phyloP scores from a whole-genome alignment of 2,888 invertebrate genomes.

The Autographa pulchrina region DNA sequence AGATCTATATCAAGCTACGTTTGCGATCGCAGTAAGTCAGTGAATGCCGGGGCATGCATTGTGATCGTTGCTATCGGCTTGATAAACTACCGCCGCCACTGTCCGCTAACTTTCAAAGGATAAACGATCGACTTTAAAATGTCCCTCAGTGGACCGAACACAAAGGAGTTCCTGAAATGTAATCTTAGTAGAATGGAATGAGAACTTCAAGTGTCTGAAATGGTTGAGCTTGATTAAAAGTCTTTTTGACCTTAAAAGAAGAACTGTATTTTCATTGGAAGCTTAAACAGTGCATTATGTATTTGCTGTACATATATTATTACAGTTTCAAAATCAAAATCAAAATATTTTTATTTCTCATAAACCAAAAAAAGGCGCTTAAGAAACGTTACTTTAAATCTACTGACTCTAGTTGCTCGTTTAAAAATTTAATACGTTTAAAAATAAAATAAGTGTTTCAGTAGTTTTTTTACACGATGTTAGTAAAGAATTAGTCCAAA shows the following conservation, averaged over 20 bases:
- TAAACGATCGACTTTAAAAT: constrained; percentile 80
- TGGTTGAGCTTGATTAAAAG: neutral
- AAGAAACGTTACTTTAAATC: no score
- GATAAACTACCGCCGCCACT: constrained; percentile 77
- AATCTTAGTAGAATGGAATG: constrained; percentile 44
- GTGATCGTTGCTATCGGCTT: constrained; percentile 72
- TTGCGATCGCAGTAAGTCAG: constrained; percentile 49
- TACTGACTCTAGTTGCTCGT: no score
- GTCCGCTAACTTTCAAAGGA: constrained; percentile 80
- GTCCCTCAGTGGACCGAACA: constrained; percentile 69
- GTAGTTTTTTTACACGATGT: neutral
- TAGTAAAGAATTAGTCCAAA: neutral
- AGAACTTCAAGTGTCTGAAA: constrained; percentile 27
- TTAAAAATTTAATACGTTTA: no score
- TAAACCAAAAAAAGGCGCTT: no score
- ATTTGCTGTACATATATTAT: no score
- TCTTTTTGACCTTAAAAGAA: neutral
- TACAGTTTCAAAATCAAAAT: no score
- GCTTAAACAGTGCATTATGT: no score
- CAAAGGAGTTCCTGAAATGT: constrained; percentile 60
- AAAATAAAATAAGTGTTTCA: no score
- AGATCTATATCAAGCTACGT: constrained; percentile 54
- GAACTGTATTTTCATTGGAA: no score
- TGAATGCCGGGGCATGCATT: constrained; percentile 57
- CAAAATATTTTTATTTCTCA: no score